phyloP scores from a whole-genome alignment of 2,797 vertebrate species.

The Rhynchotus rufescens region DNA sequence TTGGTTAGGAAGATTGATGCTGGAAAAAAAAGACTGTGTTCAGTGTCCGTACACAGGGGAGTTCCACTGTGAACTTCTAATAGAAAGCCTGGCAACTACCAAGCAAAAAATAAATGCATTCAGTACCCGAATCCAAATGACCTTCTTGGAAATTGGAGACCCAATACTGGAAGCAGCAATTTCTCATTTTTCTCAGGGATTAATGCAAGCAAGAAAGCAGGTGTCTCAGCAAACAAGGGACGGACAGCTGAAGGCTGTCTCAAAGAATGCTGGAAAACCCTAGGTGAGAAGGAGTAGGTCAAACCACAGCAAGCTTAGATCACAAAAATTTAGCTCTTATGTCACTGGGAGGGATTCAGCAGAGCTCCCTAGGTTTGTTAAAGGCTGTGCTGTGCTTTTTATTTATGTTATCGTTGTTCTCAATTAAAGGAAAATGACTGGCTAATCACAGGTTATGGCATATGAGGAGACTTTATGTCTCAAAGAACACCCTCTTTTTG shows the following conservation, averaged over 20 bases:
- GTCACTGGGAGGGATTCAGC: background rate
- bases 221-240: background rate
- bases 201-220: background rate
- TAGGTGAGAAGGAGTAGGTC: background rate
- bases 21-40: background rate
- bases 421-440: background rate
- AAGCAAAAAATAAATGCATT: background rate
- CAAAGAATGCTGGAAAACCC: background rate
- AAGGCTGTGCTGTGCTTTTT: background rate
- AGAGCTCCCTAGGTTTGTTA: background rate
- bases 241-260: background rate
- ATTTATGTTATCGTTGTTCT: background rate
- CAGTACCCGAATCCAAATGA: background rate
- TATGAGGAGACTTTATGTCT: background rate
- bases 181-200: background rate
- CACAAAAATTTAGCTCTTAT: background rate
- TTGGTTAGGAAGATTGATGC: background rate
- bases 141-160: background rate
- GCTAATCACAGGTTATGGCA: background rate
- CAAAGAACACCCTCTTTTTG: background rate
- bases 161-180: background rate
- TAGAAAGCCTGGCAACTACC: background rate
- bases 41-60: background rate
- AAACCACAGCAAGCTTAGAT: background rate
- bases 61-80: background rate